phyloP scores from a whole-genome alignment of 2,888 invertebrate species.

The Drosophila barbarae region DNA sequence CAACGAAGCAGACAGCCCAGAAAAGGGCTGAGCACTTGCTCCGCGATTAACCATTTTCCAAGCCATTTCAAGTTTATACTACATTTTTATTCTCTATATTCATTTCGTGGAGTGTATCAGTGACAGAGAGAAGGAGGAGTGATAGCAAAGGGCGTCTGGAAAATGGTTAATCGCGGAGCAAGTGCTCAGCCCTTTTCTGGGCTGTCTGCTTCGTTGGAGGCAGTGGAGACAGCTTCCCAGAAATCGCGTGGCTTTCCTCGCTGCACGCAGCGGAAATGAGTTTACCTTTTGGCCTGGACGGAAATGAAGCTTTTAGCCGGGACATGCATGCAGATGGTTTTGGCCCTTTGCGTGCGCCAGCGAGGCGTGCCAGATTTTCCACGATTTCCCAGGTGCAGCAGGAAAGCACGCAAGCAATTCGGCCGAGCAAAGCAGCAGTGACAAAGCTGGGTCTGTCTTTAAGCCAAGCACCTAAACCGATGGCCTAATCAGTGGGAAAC shows the following conservation, averaged over 20 bases:
- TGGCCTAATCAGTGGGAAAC: background rate
- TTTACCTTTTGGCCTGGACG: slow-evolving; percentile 29
- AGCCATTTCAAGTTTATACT: background rate
- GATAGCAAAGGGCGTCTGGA: slow-evolving; percentile 5
- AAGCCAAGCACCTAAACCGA: background rate
- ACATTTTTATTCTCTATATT: background rate
- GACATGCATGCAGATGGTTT: slow-evolving; percentile 21
- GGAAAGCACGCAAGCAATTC: background rate
- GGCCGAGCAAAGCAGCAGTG: no score
- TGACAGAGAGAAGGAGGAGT: background rate
- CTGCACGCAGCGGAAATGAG: slow-evolving; percentile 22
- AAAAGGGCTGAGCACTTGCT: no score
- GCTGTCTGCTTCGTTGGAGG: background rate
- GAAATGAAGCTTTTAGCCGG: slow-evolving; percentile 30
- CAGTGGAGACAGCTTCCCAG: background rate
- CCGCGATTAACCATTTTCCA: no score
- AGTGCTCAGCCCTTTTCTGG: background rate
- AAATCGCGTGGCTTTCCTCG: slow-evolving; percentile 3
- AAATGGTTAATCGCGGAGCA: slow-evolving; percentile 3
- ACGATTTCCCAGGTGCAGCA: background rate
- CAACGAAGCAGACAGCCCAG: no score
- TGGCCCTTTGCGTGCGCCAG: background rate
- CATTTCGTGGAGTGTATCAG: background rate
- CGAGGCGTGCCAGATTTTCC: slow-evolving; percentile 2
- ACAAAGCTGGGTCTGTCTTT: no score